phyloP scores from a whole-genome alignment of 1,140 invertebrate species.

The Drosophila melanica region DNA sequence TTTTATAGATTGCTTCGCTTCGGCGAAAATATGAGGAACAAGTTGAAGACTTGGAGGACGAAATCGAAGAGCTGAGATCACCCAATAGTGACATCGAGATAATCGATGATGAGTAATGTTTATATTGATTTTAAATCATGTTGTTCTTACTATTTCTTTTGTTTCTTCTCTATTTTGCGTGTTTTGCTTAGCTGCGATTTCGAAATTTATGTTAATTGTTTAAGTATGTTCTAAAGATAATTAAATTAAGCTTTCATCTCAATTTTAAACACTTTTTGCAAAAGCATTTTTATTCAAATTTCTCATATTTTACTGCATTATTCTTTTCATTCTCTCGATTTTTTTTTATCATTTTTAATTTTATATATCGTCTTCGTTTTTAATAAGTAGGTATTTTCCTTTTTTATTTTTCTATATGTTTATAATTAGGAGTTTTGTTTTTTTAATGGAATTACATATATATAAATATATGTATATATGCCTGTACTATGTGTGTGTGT shows the following conservation, averaged over 20 bases:
- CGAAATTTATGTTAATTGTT: slow-evolving; percentile 35
- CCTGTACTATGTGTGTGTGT: slow-evolving; percentile 53
- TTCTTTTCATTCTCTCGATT: slow-evolving; percentile 58
- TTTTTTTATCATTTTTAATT: slow-evolving; percentile 70
- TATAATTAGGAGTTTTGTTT: slow-evolving; percentile 78
- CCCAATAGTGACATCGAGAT: slow-evolving; percentile 55
- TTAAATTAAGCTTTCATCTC: slow-evolving; percentile 34
- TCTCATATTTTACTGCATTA: slow-evolving; percentile 65
- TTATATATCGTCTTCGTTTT: slow-evolving; percentile 60
- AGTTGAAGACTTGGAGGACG: slow-evolving; percentile 72
- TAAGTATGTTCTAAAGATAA: slow-evolving; percentile 1
- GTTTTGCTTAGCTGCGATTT: slow-evolving; percentile 3
- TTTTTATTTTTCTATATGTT: slow-evolving; percentile 55
- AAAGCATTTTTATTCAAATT: slow-evolving; percentile 83
- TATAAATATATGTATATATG: slow-evolving; percentile 57
- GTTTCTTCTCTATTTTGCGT: slow-evolving; percentile 1
- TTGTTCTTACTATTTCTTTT: slow-evolving; percentile 9
- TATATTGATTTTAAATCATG: slow-evolving; percentile 9
- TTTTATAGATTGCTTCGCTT: slow-evolving; percentile 40
- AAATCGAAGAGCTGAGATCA: slow-evolving; percentile 57
- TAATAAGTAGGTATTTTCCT: slow-evolving; percentile 74
- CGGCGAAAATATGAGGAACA: slow-evolving; percentile 58
- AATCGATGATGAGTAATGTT: slow-evolving; percentile 53
- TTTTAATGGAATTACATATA: slow-evolving; percentile 77
- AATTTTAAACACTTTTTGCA: slow-evolving; percentile 83